Evolutionary conservation across 2,888 invertebrate species (phyloP), one percentile per base, ranked within the genome.

Genomic region (Serrognathus titanus): DNA sequence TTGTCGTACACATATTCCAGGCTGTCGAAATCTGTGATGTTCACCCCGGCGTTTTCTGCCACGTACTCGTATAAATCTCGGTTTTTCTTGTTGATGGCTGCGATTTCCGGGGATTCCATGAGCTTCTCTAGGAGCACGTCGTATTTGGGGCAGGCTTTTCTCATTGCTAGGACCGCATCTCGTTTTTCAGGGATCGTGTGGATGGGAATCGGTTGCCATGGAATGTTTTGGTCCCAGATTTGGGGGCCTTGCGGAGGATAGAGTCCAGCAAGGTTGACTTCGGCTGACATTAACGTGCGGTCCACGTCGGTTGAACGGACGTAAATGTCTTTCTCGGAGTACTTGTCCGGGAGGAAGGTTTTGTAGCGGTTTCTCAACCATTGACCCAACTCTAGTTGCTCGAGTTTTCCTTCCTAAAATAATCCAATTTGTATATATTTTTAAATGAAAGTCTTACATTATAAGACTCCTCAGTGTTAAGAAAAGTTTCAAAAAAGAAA

Each of bases 251-350:
- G 65, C 0, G 90, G 89, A 3, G 89, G 87, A 73, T 85, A 92
- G 50, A 92, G 71, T 0, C 91, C 91, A 51, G 93, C 92, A 60
- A 94, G 79, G 73, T 92, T 88, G 1, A 88, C 82, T 70, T 88
- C 83, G 0, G 92, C 95, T 55, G 93, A 94, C 90, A 93, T 93
- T 8, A 96, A 77, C 0, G 96, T 93, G 24, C 96, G 85, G 77
- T 96, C 94, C 11, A 89, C 87, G 77, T 95, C 92, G 0, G 95
- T 94, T 45, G 93, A 90, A 51, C 82, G 79, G 2, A 89, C 77
- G 67, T 79, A 80, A 37, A 89, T 79, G 69, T 86, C 81, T 35
- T 81, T 78, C 47, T 76, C 78, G 4, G 81, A 79, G 69, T 87
- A 90, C 2, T 69, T 67, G 1, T 71, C 64, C 11, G 81, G 80